Percentiles rank a stretch among this genome's conserved stretches.
These are phyloP conservation scores for Myotis findleyi DNA, from an alignment of 2,797 vertebrate species.

Conservation along the genomic window DNA sequence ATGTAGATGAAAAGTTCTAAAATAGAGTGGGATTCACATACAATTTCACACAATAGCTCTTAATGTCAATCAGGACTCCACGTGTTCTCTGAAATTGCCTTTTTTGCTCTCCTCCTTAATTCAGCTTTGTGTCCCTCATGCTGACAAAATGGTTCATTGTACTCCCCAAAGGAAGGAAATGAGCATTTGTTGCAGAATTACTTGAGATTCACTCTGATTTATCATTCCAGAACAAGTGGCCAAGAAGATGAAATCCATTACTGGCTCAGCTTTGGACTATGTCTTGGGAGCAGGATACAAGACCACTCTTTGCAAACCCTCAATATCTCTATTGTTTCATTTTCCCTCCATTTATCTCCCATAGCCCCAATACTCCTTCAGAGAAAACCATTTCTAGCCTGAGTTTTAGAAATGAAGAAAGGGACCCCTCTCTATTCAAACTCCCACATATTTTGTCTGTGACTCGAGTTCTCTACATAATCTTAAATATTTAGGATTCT, in stretches of 20 bases:
- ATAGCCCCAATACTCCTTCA: background rate
- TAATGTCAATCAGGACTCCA: background rate
- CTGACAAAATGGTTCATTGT: background rate
- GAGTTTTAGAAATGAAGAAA: background rate
- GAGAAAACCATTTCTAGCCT: background rate
- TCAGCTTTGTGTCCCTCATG: background rate
- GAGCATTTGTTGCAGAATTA: background rate
- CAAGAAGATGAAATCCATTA: background rate
- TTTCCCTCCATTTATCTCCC: background rate
- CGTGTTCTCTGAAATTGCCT: background rate
- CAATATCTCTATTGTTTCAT: background rate
- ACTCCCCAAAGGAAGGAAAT: background rate
- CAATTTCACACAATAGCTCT: background rate
- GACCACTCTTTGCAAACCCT: background rate
- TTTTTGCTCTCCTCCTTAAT: background rate
- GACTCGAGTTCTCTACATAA: background rate
- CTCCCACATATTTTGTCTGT: background rate
- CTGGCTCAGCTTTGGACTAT: background rate
- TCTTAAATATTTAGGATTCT: conserved; percentile 13
- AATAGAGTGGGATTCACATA: background rate
- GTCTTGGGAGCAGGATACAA: background rate
- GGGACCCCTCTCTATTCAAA: background rate
- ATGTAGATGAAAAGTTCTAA: background rate
- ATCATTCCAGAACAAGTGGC: background rate
- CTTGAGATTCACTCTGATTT: background rate